phyloP scores from a whole-genome alignment of 2,113 vertebrate species.

The pig (Sus scrofa) region DNA sequence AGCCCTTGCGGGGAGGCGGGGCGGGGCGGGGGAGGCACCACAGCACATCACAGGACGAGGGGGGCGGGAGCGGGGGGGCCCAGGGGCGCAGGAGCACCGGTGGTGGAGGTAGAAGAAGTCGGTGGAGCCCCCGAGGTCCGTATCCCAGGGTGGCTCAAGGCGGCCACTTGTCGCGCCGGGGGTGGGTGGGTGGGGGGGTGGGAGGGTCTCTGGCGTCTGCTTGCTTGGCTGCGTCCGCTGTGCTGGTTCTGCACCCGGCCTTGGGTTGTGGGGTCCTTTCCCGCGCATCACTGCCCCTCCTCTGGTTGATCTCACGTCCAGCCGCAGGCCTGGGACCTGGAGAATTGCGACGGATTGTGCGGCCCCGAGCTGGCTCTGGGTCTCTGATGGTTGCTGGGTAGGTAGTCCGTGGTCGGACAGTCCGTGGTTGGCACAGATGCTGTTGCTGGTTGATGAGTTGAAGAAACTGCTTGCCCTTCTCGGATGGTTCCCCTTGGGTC shows the following conservation, averaged over 20 bases:
- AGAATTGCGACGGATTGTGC: neutral
- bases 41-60: neutral
- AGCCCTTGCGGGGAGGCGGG: constrained; percentile 23
- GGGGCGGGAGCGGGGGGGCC: neutral
- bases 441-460: constrained; percentile 60
- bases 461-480: constrained; percentile 37
- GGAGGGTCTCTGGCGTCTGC: constrained; percentile 33
- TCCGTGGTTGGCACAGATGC: neutral
- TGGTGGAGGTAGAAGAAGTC: constrained; percentile 73
- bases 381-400: neutral
- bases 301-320: neutral
- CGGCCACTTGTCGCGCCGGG: neutral
- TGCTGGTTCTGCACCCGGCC: constrained; percentile 5
- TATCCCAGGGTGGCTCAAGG: constrained; percentile 67
- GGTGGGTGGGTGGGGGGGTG: too few species aligned
- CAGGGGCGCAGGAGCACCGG: constrained; percentile 65
- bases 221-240: constrained; percentile 67
- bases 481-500: constrained; percentile 15
- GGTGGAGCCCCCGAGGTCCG: constrained; percentile 74
- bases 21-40: neutral
- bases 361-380: constrained; percentile 31
- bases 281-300: constrained; percentile 26
- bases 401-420: neutral
- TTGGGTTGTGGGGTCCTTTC: constrained; percentile 41
- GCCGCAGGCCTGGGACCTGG: constrained; percentile 7